Conservation (phyloP, 2,888 invertebrate species). For the Galerucella nymphaeae region DNA sequence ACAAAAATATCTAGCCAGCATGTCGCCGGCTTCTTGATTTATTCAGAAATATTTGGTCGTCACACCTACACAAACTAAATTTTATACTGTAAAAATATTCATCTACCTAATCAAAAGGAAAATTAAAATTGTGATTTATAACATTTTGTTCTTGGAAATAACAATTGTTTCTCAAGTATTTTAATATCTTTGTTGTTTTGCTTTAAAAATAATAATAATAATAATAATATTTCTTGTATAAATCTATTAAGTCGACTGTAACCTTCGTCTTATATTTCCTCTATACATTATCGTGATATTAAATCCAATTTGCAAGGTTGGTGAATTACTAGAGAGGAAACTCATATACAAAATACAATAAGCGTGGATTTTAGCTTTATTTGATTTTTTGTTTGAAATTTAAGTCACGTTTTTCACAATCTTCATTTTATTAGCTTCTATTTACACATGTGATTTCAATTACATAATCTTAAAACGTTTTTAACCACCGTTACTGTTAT, state of each 20-base stretch:
- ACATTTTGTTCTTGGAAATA: conserved; percentile 3
- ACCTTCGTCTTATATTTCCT: conserved; percentile 43
- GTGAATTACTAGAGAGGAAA: conserved; percentile 27
- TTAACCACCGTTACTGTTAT: background rate
- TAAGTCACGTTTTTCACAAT: background rate
- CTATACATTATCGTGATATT: conserved; percentile 31
- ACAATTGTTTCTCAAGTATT: conserved; percentile 19
- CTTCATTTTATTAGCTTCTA: background rate
- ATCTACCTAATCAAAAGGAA: background rate
- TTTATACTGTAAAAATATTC: background rate
- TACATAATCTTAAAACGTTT: background rate
- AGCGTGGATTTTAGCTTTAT: conserved; percentile 5
- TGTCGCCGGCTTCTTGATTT: conserved; percentile 14
- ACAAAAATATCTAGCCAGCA: conserved; percentile 15
- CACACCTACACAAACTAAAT: conserved; percentile 6
- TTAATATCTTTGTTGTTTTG: conserved; percentile 24
- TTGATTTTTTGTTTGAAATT: background rate
- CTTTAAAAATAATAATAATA: conserved; percentile 12
- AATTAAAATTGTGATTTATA: conserved; percentile 9
- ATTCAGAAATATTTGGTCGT: conserved; percentile 10
- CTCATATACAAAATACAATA: background rate
- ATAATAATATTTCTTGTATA: conserved; percentile 17
- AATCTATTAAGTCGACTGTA: conserved; percentile 35
- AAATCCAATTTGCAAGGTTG: conserved; percentile 29
- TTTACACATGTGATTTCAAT: too few species aligned